These are phyloP conservation scores for Nomada ferruginata DNA, from an alignment of 2,888 invertebrate genomes.

Conservation along the genomic window DNA sequence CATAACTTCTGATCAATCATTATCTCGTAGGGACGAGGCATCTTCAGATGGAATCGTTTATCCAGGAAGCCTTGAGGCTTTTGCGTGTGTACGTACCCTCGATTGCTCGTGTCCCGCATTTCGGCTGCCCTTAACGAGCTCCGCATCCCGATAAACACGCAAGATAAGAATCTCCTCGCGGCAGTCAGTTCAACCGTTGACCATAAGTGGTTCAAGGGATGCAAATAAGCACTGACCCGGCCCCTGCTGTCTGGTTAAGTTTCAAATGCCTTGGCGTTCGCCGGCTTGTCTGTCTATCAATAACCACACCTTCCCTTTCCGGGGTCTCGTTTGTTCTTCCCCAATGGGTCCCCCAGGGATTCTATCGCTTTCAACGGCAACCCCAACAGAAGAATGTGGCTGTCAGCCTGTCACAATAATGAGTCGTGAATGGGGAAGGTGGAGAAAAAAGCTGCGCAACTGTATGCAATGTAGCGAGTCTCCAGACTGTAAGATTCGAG, in stretches of 20 bases:
- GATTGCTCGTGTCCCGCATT: slow-evolving; percentile 31
- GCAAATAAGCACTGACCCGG: slow-evolving; percentile 65
- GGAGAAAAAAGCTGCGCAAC: slow-evolving; percentile 29
- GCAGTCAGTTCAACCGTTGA: slow-evolving; percentile 62
- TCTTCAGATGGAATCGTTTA: slow-evolving; percentile 33
- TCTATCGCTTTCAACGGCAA: slow-evolving; percentile 22
- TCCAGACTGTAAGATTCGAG: slow-evolving; percentile 19
- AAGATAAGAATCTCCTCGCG: slow-evolving; percentile 73
- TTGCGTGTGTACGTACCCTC: slow-evolving; percentile 1
- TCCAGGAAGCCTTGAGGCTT: neutral
- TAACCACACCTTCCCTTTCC: slow-evolving; percentile 46
- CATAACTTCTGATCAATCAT: slow-evolving; percentile 10
- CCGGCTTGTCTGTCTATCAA: slow-evolving; percentile 56
- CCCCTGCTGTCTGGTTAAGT: slow-evolving; percentile 66
- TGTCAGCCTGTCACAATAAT: slow-evolving; percentile 18
- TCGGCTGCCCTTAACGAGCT: slow-evolving; percentile 69
- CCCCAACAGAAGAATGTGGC: neutral
- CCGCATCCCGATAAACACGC: slow-evolving; percentile 67
- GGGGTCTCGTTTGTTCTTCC: slow-evolving; percentile 32
- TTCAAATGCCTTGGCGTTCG: slow-evolving; percentile 65
- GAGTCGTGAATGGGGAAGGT: slow-evolving; percentile 22
- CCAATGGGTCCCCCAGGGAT: slow-evolving; percentile 14
- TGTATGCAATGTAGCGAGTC: slow-evolving; percentile 13
- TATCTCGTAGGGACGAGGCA: slow-evolving; percentile 8
- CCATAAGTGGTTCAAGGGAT: slow-evolving; percentile 70